Evolutionary conservation across 2,888 invertebrate species (phyloP).

Genomic region (Tetranychus piercei): DNA sequence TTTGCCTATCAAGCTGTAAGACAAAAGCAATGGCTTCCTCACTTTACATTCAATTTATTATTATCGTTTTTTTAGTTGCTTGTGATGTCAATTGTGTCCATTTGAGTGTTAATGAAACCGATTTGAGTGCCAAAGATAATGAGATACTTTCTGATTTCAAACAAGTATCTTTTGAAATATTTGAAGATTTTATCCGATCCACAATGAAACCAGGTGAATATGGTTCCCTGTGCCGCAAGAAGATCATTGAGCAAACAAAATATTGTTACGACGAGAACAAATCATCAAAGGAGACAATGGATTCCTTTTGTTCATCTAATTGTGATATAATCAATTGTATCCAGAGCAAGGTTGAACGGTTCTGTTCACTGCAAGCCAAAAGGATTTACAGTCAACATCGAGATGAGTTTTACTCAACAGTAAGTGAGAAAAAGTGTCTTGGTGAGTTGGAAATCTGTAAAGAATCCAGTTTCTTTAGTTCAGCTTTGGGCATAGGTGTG

Average conservation of each 20-base stretch:
- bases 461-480: background rate
- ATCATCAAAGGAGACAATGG: background rate
- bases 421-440: background rate
- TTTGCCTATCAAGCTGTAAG: too few species aligned
- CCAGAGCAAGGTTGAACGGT: background rate
- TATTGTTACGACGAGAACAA: background rate
- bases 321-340: background rate
- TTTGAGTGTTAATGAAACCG: too few species aligned
- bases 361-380: background rate
- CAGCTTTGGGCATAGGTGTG: background rate
- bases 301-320: background rate
- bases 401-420: background rate
- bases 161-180: too few species aligned
- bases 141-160: too few species aligned
- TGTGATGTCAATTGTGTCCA: too few species aligned
- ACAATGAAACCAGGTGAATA: too few species aligned
- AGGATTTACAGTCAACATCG: background rate
- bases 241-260: background rate
- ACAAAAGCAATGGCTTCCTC: too few species aligned
- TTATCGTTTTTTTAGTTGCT: too few species aligned
- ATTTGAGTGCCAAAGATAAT: too few species aligned
- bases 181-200: too few species aligned
- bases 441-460: background rate
- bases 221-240: background rate
- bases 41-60: too few species aligned